Conservation (phyloP, 2,113 vertebrate genomes). For the human (Homo sapiens) region DNA sequence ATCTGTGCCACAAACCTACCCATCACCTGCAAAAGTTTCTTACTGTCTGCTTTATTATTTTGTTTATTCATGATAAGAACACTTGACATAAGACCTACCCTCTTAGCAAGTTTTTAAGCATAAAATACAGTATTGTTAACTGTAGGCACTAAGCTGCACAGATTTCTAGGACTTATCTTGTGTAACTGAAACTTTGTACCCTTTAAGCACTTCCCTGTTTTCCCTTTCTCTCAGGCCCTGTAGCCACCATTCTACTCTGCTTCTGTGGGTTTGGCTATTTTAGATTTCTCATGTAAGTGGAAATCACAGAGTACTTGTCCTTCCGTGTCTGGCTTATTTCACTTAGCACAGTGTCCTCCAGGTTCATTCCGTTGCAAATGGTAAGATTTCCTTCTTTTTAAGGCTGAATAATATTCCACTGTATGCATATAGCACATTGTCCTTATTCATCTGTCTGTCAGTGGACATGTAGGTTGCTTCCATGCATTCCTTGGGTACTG, state of each 20-base stretch:
- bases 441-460: neutral
- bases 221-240: neutral
- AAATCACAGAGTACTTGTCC: neutral
- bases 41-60: neutral
- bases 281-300: neutral
- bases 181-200: neutral
- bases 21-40: neutral
- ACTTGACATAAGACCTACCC: neutral
- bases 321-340: neutral
- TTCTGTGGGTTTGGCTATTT: neutral
- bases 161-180: neutral
- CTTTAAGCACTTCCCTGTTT: neutral
- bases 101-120: neutral
- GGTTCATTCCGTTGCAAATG: neutral
- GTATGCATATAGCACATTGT: neutral
- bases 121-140: neutral
- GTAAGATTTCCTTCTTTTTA: neutral
- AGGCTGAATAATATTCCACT: neutral
- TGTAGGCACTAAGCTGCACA: no score
- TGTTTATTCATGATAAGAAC: neutral
- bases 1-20: neutral
- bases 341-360: neutral
- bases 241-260: neutral
- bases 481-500: neutral
- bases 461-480: neutral